A percentile compares a stretch with the other conserved stretches of the same genome.
These are phyloP conservation scores for Platycheirus albimanus DNA, from an alignment of 2,888 invertebrate species.

Conservation along the genomic window DNA sequence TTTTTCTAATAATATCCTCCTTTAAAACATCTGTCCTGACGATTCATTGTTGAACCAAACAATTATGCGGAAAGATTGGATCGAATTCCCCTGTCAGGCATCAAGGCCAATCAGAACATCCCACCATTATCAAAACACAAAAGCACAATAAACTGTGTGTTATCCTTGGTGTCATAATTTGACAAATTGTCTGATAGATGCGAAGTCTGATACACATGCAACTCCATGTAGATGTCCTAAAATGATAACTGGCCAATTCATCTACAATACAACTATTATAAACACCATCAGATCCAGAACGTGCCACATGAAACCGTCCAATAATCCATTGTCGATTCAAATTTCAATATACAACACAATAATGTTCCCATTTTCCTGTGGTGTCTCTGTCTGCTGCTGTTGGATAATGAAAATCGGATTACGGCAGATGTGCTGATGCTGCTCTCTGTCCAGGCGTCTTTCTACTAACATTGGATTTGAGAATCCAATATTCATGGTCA, in stretches of 20 bases:
- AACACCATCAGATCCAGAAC: conserved; percentile 6
- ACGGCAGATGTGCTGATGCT: conserved; percentile 50
- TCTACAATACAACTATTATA: too few relatives aligned
- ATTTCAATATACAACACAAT: conserved; percentile 47
- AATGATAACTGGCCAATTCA: conserved; percentile 54
- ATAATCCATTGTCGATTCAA: conserved; percentile 38
- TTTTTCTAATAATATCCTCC: too few relatives aligned
- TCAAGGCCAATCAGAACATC: conserved; percentile 35
- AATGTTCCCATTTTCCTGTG: background rate
- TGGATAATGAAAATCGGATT: conserved; percentile 65
- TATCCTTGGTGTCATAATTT: conserved; percentile 61
- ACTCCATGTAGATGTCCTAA: conserved; percentile 22
- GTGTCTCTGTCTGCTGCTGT: too few relatives aligned
- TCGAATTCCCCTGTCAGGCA: conserved; percentile 15
- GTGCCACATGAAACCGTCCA: conserved; percentile 54
- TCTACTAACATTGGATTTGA: conserved; percentile 14
- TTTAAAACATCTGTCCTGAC: conserved; percentile 1
- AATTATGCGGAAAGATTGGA: background rate
- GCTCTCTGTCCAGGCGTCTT: background rate
- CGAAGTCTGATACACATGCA: conserved; percentile 11
- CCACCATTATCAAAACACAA: background rate
- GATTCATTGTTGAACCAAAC: background rate
- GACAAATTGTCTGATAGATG: conserved; percentile 56
- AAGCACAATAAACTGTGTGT: conserved; percentile 25
- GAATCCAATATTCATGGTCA: conserved; percentile 38